Percentiles rank a stretch among this genome's conserved stretches.
These are phyloP conservation scores for Euspilapteryx auroguttella DNA, from an alignment of 2,888 invertebrate genomes.

Conservation along the genomic window DNA sequence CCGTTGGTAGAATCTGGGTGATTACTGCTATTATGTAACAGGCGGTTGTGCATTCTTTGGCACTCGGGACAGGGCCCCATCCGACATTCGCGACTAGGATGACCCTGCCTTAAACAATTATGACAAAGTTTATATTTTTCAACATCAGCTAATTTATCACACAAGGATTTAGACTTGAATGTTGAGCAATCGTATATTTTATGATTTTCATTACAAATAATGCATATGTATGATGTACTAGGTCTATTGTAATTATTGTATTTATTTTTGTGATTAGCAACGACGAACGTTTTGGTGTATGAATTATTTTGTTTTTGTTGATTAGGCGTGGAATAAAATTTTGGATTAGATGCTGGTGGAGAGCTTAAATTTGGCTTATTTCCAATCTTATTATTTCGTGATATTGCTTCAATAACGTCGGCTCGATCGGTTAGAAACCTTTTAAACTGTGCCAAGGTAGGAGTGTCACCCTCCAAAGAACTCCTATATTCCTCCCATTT, in stretches of 20 bases:
- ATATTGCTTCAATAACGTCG: constrained; percentile 1
- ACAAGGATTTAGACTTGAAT: constrained; percentile 7
- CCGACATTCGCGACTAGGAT: constrained; percentile 5
- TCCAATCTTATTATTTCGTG: constrained; percentile 2
- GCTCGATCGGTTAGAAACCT: constrained; percentile 7
- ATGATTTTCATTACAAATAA: constrained; percentile 7
- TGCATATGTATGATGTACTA: constrained; percentile 2
- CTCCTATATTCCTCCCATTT: constrained; percentile 8
- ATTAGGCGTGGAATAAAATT: background rate
- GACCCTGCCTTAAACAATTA: constrained; percentile 9
- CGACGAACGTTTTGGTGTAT: background rate
- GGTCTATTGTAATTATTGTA: background rate
- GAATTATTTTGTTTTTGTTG: background rate
- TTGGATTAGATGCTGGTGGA: background rate
- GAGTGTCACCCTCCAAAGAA: constrained; percentile 4
- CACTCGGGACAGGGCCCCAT: constrained; percentile 3
- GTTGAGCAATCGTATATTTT: constrained; percentile 9
- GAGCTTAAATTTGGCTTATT: background rate
- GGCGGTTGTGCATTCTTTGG: constrained; percentile 7
- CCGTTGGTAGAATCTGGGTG: background rate
- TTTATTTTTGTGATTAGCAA: background rate
- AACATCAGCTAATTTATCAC: constrained; percentile 6
- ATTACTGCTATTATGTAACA: constrained; percentile 5
- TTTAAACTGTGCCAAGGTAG: constrained; percentile 8
- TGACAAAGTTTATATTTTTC: constrained; percentile 8